Conservation (phyloP, 2,113 vertebrate genomes). For the Crotalus horridus region DNA sequence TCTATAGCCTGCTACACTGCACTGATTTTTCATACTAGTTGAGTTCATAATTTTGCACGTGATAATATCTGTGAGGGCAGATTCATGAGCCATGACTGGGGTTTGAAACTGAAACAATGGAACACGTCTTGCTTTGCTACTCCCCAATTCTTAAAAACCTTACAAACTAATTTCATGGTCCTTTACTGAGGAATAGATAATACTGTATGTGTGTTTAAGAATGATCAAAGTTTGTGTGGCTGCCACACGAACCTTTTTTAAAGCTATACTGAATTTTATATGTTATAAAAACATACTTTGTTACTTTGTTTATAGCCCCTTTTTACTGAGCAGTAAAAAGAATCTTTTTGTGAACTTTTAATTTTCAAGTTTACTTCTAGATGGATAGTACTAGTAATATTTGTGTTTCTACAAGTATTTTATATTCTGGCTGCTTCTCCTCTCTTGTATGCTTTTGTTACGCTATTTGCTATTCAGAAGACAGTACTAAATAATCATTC, state of each 20-base stretch:
- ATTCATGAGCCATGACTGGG: neutral
- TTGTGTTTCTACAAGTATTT: neutral
- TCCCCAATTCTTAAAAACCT: neutral
- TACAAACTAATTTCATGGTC: neutral
- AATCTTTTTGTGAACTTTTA: neutral
- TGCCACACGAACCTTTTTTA: neutral
- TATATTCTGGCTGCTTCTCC: neutral
- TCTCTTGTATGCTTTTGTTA: neutral
- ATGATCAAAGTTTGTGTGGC: neutral
- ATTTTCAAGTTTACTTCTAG: neutral
- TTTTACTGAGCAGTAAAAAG: neutral
- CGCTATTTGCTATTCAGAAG: neutral
- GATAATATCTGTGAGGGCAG: neutral
- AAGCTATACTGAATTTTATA: neutral
- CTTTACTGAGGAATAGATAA: neutral
- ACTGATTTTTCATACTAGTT: neutral
- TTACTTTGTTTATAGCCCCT: neutral
- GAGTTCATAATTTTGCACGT: neutral
- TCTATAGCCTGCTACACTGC: neutral
- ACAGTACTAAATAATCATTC: neutral
- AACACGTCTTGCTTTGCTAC: neutral
- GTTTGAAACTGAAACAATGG: neutral
- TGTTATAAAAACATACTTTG: neutral
- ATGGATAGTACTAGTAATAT: neutral
- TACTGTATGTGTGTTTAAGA: neutral